Conservation (phyloP, 2,113 vertebrate species). For the Grantiella picta region DNA sequence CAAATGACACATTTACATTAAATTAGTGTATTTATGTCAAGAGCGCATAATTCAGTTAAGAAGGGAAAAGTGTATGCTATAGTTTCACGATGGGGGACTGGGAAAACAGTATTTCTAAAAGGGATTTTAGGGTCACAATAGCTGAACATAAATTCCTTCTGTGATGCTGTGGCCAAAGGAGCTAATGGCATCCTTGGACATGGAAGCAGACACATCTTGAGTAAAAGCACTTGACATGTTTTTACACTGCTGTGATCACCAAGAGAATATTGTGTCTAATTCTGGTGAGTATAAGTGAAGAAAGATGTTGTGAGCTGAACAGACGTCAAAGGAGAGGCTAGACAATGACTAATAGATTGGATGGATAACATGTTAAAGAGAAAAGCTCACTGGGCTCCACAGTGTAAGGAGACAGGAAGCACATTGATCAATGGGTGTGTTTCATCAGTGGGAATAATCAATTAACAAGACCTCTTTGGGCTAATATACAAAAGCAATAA, state of each 20-base stretch:
- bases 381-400: background rate
- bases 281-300: background rate
- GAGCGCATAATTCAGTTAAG: background rate
- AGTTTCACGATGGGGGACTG: background rate
- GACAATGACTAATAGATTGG: background rate
- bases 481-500: background rate
- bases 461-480: background rate
- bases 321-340: background rate
- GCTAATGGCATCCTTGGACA: background rate
- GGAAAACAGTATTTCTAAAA: background rate
- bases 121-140: background rate
- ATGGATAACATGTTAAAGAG: background rate
- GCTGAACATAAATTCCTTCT: background rate
- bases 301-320: background rate
- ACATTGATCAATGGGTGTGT: background rate
- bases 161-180: background rate
- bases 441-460: background rate
- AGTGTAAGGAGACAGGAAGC: background rate
- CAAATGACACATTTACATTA: background rate
- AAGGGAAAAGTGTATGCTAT: background rate
- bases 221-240: background rate
- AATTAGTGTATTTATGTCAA: background rate
- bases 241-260: background rate
- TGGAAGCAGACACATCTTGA: background rate
- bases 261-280: background rate